Evolutionary conservation across 2,113 vertebrate species (phyloP).

Genomic region (Bagarius yarrelli): DNA sequence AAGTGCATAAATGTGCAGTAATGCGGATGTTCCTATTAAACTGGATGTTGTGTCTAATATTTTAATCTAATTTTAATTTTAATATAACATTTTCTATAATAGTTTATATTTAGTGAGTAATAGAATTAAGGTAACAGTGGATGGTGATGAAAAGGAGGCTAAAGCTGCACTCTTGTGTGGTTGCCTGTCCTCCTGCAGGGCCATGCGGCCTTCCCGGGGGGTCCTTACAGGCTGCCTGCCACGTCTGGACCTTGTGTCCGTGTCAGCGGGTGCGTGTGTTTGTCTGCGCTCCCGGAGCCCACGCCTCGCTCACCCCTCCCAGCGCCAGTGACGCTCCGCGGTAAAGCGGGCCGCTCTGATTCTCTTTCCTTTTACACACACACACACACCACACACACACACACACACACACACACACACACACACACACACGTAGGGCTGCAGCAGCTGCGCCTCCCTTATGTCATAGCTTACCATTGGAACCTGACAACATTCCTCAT

Average conservation of each 20-base stretch:
- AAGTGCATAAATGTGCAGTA: background rate
- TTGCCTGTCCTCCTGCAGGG: constrained; percentile 73
- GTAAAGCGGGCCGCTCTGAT: constrained; percentile 62
- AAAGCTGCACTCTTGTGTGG: constrained; percentile 56
- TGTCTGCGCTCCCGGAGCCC: constrained; percentile 74
- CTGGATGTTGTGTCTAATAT: background rate
- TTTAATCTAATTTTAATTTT: too few relatives aligned
- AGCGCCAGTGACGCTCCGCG: constrained; percentile 74
- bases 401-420: constrained; percentile 10
- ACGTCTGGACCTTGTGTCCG: constrained; percentile 73
- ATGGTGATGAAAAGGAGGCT: constrained; percentile 32
- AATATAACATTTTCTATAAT: too few relatives aligned
- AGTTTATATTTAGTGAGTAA: background rate
- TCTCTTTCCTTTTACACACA: constrained; percentile 34
- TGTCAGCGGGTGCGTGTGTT: constrained; percentile 72
- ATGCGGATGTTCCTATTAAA: background rate
- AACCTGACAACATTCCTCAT: constrained; percentile 29
- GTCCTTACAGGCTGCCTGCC: constrained; percentile 74
- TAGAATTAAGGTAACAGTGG: background rate
- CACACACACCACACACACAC: background rate
- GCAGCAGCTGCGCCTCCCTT: constrained; percentile 50
- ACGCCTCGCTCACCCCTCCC: constrained; percentile 61
- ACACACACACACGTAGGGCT: constrained; percentile 32
- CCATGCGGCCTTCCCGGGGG: constrained; percentile 70
- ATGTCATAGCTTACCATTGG: constrained; percentile 19